These are phyloP conservation scores for Characodon lateralis DNA, from an alignment of 2,797 vertebrate genomes.

Conservation along the genomic window DNA sequence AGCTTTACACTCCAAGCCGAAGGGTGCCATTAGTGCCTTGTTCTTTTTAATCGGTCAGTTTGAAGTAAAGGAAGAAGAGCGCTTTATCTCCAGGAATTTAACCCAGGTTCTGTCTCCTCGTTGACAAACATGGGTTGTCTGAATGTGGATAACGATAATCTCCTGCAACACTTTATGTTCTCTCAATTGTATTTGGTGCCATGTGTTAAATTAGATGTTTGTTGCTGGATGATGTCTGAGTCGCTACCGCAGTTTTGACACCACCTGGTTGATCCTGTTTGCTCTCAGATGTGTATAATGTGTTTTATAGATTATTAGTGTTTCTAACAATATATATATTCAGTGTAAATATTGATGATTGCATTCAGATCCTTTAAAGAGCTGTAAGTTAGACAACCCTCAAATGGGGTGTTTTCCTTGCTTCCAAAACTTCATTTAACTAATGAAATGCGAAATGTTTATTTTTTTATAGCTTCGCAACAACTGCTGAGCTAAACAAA, in stretches of 20 bases:
- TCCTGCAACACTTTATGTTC: neutral
- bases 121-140: neutral
- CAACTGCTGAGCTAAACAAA: neutral
- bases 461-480: neutral
- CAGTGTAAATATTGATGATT: neutral
- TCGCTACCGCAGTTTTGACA: too few relatives aligned
- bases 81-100: neutral
- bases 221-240: too few relatives aligned
- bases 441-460: neutral
- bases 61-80: neutral
- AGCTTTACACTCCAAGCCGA: neutral
- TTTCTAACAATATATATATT: neutral
- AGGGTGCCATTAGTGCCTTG: too few relatives aligned
- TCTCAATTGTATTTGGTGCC: too few relatives aligned
- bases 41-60: too few relatives aligned
- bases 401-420: too few relatives aligned
- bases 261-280: neutral
- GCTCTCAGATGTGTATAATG: neutral
- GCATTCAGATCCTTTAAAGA: neutral
- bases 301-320: neutral
- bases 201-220: too few relatives aligned
- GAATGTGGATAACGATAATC: neutral
- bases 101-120: too few relatives aligned
- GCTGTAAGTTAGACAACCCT: neutral
- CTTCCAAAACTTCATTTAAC: too few relatives aligned